phyloP scores from a whole-genome alignment of 2,888 invertebrate genomes.

The Agrotis puta region DNA sequence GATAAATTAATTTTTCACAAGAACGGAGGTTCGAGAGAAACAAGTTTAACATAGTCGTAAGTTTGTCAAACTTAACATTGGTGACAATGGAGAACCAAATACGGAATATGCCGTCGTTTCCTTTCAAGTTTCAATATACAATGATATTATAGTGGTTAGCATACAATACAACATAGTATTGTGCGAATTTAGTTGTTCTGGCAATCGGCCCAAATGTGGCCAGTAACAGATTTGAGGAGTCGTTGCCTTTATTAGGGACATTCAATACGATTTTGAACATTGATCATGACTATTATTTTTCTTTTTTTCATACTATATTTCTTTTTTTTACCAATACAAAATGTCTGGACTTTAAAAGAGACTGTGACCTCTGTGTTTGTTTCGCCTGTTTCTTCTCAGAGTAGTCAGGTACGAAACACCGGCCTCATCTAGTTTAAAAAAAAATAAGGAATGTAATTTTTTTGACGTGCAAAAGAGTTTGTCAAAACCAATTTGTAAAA shows the following conservation, averaged over 20 bases:
- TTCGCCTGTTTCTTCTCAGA: too few relatives aligned
- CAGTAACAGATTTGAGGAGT: slow-evolving; percentile 20
- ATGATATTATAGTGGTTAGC: slow-evolving; percentile 60
- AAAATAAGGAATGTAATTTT: too few relatives aligned
- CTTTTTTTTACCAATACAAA: too few relatives aligned
- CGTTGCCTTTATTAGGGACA: slow-evolving; percentile 9
- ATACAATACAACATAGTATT: slow-evolving; percentile 60
- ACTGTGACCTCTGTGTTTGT: too few relatives aligned
- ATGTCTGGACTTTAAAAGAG: too few relatives aligned
- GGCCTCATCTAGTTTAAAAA: too few relatives aligned
- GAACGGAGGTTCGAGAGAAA: not conserved
- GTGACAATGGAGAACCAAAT: slow-evolving; percentile 49
- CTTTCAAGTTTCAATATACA: slow-evolving; percentile 55
- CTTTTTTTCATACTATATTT: too few relatives aligned
- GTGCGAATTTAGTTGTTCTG: slow-evolving; percentile 30
- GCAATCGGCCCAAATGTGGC: slow-evolving; percentile 33
- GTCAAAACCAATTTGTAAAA: too few relatives aligned
- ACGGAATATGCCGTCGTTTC: slow-evolving; percentile 44
- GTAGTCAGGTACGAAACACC: too few relatives aligned
- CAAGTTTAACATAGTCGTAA: slow-evolving; percentile 35
- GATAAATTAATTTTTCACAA: not conserved
- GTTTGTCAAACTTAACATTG: slow-evolving; percentile 37
- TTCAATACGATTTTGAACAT: slow-evolving; percentile 10
- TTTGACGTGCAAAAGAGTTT: too few relatives aligned
- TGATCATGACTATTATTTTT: too few relatives aligned